A percentile compares a stretch with the other conserved stretches of the same genome.
These are phyloP conservation scores for Shinisaurus crocodilurus DNA, from an alignment of 2,113 vertebrate species.

Conservation along the genomic window DNA sequence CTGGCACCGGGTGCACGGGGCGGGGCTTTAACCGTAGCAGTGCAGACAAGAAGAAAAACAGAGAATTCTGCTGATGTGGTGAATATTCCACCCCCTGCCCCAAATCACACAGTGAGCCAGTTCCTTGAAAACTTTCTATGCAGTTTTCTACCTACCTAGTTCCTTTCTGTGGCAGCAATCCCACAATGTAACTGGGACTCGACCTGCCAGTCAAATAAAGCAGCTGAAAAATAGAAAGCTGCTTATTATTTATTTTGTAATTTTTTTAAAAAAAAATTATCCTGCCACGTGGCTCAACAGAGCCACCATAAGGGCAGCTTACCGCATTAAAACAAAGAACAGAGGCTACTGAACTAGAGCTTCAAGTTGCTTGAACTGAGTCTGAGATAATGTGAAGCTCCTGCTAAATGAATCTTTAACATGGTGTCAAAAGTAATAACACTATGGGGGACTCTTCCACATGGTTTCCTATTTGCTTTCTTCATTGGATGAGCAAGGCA, in stretches of 20 bases:
- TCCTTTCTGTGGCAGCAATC: neutral
- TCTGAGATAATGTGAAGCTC: neutral
- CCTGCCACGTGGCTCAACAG: neutral
- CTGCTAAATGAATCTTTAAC: neutral
- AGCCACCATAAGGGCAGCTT: neutral
- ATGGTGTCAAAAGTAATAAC: neutral
- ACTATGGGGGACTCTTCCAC: neutral
- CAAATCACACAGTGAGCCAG: too few species aligned
- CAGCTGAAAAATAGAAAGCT: conserved; percentile 38
- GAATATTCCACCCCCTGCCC: neutral
- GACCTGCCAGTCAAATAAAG: conserved; percentile 26
- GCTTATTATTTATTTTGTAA: neutral
- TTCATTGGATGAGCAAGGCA: conserved; percentile 27
- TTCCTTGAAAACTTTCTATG: neutral
- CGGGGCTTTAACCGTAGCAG: neutral
- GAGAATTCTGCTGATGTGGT: neutral
- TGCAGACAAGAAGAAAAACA: neutral
- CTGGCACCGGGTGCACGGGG: too few species aligned
- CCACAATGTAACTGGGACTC: neutral
- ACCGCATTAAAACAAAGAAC: neutral
- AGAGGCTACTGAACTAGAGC: conserved; percentile 6
- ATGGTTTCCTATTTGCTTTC: conserved; percentile 20
- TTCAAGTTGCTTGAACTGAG: neutral
- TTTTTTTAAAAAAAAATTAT: too few species aligned
- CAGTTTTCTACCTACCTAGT: neutral